Conservation (phyloP, 2,888 invertebrate genomes). For the Argynnis bischoffii region DNA sequence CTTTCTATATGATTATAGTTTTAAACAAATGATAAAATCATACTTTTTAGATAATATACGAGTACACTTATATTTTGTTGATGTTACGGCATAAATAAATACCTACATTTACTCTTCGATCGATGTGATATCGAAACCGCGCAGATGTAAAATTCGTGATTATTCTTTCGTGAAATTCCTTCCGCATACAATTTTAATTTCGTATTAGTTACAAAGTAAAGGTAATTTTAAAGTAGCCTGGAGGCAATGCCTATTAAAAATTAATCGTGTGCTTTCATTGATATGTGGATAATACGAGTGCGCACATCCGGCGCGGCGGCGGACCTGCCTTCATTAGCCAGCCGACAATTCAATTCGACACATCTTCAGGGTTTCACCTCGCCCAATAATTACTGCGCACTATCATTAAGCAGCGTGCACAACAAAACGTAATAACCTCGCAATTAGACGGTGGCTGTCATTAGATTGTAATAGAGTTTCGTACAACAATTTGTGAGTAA, state of each 20-base stretch:
- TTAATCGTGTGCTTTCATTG: slow-evolving; percentile 67
- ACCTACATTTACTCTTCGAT: too few relatives aligned
- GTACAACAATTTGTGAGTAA: slow-evolving; percentile 82
- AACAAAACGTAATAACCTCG: slow-evolving; percentile 80
- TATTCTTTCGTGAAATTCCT: neutral
- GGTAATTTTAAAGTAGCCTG: slow-evolving; percentile 53
- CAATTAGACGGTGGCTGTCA: slow-evolving; percentile 80
- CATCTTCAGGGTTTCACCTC: slow-evolving; percentile 81
- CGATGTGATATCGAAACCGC: neutral
- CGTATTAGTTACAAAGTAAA: slow-evolving; percentile 44
- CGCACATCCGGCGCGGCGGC: slow-evolving; percentile 51
- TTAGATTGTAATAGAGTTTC: slow-evolving; percentile 82
- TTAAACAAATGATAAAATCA: neutral
- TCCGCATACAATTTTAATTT: slow-evolving; percentile 12
- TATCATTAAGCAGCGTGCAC: slow-evolving; percentile 76
- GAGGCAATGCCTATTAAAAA: slow-evolving; percentile 63
- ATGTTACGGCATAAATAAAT: too few relatives aligned
- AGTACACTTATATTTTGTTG: too few relatives aligned
- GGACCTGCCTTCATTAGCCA: slow-evolving; percentile 55
- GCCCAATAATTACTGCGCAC: slow-evolving; percentile 75
- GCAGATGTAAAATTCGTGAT: slow-evolving; percentile 6
- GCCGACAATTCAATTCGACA: slow-evolving; percentile 76
- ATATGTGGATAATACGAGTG: slow-evolving; percentile 54
- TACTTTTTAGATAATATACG: neutral
- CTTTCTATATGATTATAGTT: neutral